Percentiles rank a stretch among this genome's conserved stretches.
phyloP scores from a whole-genome alignment of 2,797 vertebrate species.

The Gambusia yucatana region DNA sequence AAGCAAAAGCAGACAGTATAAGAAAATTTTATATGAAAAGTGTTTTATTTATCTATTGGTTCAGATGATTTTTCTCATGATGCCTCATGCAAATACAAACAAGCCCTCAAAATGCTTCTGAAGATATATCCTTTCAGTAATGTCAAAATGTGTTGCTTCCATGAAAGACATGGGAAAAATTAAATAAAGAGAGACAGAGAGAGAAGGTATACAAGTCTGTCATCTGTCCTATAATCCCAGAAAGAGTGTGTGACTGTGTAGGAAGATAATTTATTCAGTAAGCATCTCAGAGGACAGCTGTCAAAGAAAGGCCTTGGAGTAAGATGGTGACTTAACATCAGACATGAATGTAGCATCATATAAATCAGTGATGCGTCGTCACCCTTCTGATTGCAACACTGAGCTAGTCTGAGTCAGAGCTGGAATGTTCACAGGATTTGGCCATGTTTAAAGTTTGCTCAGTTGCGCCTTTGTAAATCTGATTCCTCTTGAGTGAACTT shows the following conservation, averaged over 20 bases:
- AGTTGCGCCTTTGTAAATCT: conserved; percentile 16
- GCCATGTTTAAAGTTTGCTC: conserved; percentile 24
- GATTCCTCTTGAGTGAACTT: conserved; percentile 25
- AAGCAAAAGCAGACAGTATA: not conserved
- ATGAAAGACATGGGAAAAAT: conserved; percentile 1
- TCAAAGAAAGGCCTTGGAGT: conserved; percentile 57
- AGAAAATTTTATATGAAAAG: not conserved
- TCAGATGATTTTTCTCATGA: conserved; percentile 26
- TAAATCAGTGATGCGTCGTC: conserved; percentile 50
- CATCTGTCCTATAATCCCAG: conserved; percentile 60
- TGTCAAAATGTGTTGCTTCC: conserved; percentile 31
- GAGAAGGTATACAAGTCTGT: conserved; percentile 46
- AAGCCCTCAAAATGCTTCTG: conserved; percentile 33
- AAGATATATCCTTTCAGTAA: conserved; percentile 21
- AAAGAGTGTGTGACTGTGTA: conserved; percentile 60
- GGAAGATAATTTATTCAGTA: conserved; percentile 66
- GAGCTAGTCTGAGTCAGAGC: conserved; percentile 21
- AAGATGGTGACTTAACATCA: conserved; percentile 59
- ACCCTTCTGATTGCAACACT: conserved; percentile 22
- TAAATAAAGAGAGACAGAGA: conserved; percentile 32
- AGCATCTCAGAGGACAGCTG: conserved; percentile 54
- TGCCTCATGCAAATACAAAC: conserved; percentile 47
- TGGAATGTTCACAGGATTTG: conserved; percentile 22
- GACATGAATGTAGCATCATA: conserved; percentile 48
- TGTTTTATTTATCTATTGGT: not conserved